Conservation (phyloP, 2,797 vertebrate species). For the Sebastes itinus region DNA sequence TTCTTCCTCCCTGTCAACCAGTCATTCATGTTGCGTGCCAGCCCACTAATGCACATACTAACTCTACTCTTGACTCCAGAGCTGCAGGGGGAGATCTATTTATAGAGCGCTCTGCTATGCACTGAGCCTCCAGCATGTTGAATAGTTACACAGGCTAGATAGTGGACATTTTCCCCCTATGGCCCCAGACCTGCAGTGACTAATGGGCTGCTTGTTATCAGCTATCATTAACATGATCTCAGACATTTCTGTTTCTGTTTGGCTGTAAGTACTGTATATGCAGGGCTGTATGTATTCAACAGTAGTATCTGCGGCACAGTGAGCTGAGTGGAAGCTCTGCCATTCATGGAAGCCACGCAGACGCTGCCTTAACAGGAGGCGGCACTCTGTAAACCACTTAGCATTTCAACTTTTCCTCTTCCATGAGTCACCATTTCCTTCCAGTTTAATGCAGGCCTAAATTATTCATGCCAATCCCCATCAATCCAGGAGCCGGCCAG, state of each 20-base stretch:
- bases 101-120: constrained; percentile 74
- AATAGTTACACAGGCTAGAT: constrained; percentile 57
- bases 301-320: neutral
- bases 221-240: neutral
- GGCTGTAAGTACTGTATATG: neutral
- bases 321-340: neutral
- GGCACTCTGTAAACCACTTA: constrained; percentile 59
- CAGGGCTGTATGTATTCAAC: neutral
- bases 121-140: constrained; percentile 68
- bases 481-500: constrained; percentile 55
- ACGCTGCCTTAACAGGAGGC: constrained; percentile 20
- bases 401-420: constrained; percentile 61
- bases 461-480: constrained; percentile 76
- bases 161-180: constrained; percentile 14
- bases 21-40: constrained; percentile 55
- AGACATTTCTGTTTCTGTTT: neutral
- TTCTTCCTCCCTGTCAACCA: constrained; percentile 47
- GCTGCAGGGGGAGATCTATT: constrained; percentile 79
- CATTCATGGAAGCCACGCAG: constrained; percentile 16
- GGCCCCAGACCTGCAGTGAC: constrained; percentile 24
- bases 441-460: constrained; percentile 69
- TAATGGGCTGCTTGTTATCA: constrained; percentile 13
- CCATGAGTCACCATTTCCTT: constrained; percentile 71
- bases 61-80: constrained; percentile 61
- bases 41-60: constrained; percentile 71